Percentiles rank a stretch among this genome's conserved stretches.
Evolutionary conservation across 2,888 invertebrate species (phyloP).

Genomic region (Cryptosula pallasiana): DNA sequence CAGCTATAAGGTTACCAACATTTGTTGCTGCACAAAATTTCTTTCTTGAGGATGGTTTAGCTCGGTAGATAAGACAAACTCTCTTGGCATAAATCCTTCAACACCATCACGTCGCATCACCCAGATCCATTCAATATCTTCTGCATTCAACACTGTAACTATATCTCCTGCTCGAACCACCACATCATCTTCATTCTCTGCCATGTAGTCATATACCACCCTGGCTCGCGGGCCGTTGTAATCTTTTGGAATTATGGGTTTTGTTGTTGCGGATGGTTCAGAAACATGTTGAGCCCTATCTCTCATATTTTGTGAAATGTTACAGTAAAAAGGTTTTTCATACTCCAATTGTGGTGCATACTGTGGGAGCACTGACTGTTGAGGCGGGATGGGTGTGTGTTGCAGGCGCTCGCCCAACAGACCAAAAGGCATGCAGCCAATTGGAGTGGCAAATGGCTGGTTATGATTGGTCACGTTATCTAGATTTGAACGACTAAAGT

Average conservation of each 20-base stretch:
- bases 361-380: not conserved
- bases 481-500: not conserved
- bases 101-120: constrained; percentile 9
- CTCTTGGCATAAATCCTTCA: constrained; percentile 22
- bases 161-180: constrained; percentile 2
- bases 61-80: not conserved
- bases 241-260: constrained; percentile 21
- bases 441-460: not conserved
- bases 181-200: constrained; percentile 20
- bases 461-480: not conserved
- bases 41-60: not conserved
- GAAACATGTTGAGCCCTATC: not conserved
- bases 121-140: constrained; percentile 24
- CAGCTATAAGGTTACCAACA: constrained; percentile 1
- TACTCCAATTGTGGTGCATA: not conserved
- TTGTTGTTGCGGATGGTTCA: not conserved
- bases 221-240: constrained; percentile 17
- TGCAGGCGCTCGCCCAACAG: not conserved
- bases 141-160: not conserved
- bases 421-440: not conserved
- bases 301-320: constrained; percentile 1
- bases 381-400: not conserved
- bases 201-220: constrained; percentile 22
- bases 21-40: not conserved
- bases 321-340: not conserved